Conservation (phyloP, 2,888 invertebrate species). For the Epicampocera succincta region DNA sequence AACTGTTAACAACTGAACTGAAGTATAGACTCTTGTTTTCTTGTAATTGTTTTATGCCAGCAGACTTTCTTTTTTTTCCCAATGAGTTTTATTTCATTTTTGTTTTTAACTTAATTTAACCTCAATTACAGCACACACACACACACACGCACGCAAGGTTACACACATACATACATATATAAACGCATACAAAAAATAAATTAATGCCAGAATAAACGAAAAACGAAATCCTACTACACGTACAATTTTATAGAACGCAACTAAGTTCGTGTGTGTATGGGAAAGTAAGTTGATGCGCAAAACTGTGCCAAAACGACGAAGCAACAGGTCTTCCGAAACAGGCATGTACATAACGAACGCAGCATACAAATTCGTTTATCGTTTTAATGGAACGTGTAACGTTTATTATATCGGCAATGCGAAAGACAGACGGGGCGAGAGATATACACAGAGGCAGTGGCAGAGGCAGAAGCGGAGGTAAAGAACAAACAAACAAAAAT, state of each 20-base stretch:
- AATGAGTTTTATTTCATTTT: neutral
- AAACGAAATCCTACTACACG: conserved; percentile 3
- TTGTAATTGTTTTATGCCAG: conserved; percentile 31
- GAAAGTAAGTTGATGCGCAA: neutral
- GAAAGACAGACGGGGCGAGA: neutral
- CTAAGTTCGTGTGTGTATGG: too few relatives aligned
- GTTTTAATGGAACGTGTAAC: conserved; percentile 56
- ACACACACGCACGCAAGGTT: neutral
- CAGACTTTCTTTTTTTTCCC: conserved; percentile 19
- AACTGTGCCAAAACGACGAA: conserved; percentile 10
- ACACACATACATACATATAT: conserved; percentile 6
- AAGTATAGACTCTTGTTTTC: neutral
- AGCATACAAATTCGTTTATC: conserved; percentile 63
- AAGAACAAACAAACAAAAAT: neutral
- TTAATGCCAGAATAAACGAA: neutral
- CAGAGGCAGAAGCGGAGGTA: neutral
- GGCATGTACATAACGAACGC: conserved; percentile 60
- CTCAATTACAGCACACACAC: conserved; percentile 39
- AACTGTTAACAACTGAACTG: too few relatives aligned
- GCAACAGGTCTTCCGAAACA: conserved; percentile 59
- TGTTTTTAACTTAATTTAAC: conserved; percentile 61
- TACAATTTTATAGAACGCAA: conserved; percentile 16
- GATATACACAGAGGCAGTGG: neutral
- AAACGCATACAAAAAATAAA: conserved; percentile 23
- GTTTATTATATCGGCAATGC: conserved; percentile 56